A percentile compares a stretch with the other conserved stretches of the same genome.
Evolutionary conservation across 2,113 vertebrate species (phyloP).

Genomic region (Sinocyclocheilus maitianheensis): DNA sequence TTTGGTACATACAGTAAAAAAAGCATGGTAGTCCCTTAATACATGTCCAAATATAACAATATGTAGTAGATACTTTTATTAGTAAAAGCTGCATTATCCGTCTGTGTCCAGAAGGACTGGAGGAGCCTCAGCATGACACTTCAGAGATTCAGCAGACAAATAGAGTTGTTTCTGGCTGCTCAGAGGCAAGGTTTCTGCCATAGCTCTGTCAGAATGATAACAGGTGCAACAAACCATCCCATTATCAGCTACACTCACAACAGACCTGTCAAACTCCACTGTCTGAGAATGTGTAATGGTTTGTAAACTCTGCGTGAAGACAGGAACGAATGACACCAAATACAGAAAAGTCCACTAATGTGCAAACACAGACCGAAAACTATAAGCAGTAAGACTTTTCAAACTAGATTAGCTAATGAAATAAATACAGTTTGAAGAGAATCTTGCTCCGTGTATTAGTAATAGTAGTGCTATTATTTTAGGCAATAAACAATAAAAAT

Average conservation of each 20-base stretch:
- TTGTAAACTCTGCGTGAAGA: neutral
- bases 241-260: neutral
- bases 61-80: neutral
- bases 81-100: neutral
- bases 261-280: neutral
- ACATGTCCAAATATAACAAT: neutral
- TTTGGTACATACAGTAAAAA: neutral
- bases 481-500: too few species aligned
- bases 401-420: neutral
- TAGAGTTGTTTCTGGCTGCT: neutral
- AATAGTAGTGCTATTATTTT: too few species aligned
- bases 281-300: neutral
- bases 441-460: too few species aligned
- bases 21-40: neutral
- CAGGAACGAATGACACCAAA: neutral
- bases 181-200: neutral
- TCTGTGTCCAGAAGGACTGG: neutral
- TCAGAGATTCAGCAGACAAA: neutral
- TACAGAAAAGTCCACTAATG: neutral
- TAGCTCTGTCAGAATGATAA: slow-evolving; percentile 7
- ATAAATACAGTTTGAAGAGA: too few species aligned
- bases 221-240: slow-evolving; percentile 1
- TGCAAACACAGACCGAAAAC: neutral
- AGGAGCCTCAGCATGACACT: neutral
- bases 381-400: neutral